Base-by-base conservation (phyloP, 2,888 invertebrate species). In the Tachystola acroxantha region DNA sequence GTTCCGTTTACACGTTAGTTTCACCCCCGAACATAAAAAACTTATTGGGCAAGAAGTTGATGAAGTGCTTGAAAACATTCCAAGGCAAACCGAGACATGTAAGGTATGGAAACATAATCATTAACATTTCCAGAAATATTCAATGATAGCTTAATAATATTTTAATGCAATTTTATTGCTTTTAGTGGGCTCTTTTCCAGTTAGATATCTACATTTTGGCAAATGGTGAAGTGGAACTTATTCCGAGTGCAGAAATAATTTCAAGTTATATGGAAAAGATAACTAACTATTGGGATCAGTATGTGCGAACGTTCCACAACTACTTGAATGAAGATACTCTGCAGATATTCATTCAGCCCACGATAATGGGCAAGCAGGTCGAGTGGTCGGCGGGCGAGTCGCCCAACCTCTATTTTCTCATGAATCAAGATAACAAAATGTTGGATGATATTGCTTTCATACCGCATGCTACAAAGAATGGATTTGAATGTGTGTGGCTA, bases 301-400 rank as follows among this genome's bases (percentile, higher is more conserved):
- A 91, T 27, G 90, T 93, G 0, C 82, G 90, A 12, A 88, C 86
- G n/a, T 90, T 95, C 12, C 89, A 90, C 47, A 91, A 93, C 40
- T 91, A 92, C 37, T 89, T 95, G 0, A 90, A 91, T 25, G 95
- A 96, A 53, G 79, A 89, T 1, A 70, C 87, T 12, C 92, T 93
- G 54, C 87, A 90, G 53, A 89, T 92, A 34, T 96, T 95, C 55
- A 94, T 94, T 2, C 91, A 92, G 90, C 96, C 96, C 0, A 90
- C 93, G 10, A 93, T 96, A 43, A 95, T 96, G 89, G 93, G 92
- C 10, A 93, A 94, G 57, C 90, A 91, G 58, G 94, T 95, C 50
- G 92, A 94, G 28, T 90, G 93, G 64, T 90, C 93, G 0, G 92
- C 93, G 37, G 94, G 94, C 1, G 85, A 88, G 16, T 91, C 95